Evolutionary conservation across 2,888 invertebrate species (phyloP), one percentile per base, ranked within the genome.

Genomic region (Amphimallon solstitiale): DNA sequence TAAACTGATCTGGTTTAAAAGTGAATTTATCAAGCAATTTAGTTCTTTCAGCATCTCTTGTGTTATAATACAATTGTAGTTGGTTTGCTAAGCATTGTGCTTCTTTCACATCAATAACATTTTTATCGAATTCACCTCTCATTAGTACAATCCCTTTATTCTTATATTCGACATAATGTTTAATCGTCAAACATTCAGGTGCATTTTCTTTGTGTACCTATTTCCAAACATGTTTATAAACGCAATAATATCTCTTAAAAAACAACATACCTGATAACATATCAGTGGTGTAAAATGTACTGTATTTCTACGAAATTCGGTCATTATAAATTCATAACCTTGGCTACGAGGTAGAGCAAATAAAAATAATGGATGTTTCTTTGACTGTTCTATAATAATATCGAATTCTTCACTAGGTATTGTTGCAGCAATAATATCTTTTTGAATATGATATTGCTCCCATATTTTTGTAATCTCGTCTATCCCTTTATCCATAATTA

Each of bases 41-140:
- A 0, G 86, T 76, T 77, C 92, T 90, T 3, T 83, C 83, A 10
- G 85, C 79, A 77, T 91, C 87, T 60, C 88, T 85, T 72, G 89
- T 88, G 52, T 86, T 86, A 79, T 94, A 95, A 82, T 93, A 95
- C 82, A 95, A 84, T 79, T 94, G 93, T 67, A 95, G 83, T 79
- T 95, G 92, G 80, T 95, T 94, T 0, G 91, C 93, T 61, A 95
- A 81, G 78, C 93, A 95, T 76, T 92, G 93, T 0, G 95, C 95
- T 82, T 95, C 95, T 77, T 89, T 87, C 0, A 87, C 89, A 78
- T 84, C 89, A 63, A 94, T 80, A 0, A 91, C 88, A 80, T 93
- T 92, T 75, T 87, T 88, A 77, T 95, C 94, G 79, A 89, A 95
- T 80, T 95, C 94, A 12, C 95, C 95, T 40, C 90, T 86, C 93